Percentiles rank a stretch among this genome's conserved stretches.
phyloP scores from a whole-genome alignment of 1,140 invertebrate genomes.

The Palaemon carinicauda region DNA sequence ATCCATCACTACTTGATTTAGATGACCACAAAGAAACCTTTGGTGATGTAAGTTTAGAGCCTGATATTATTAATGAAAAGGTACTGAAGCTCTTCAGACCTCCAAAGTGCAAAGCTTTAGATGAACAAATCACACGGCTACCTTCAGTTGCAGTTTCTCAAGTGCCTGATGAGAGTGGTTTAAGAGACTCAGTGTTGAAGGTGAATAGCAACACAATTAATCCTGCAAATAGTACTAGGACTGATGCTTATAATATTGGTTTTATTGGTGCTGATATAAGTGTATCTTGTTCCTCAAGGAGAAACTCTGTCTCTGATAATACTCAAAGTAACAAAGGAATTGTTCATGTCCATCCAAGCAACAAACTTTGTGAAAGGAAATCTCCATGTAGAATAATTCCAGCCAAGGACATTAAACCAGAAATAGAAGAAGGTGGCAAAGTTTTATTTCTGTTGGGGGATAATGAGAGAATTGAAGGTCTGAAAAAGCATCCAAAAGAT shows the following conservation, averaged over 20 bases:
- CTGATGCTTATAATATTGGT: not conserved
- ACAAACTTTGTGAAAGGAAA: not conserved
- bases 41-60: slow-evolving; percentile 19
- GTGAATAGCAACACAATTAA: not conserved
- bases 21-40: slow-evolving; percentile 48
- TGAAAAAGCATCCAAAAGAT: no score
- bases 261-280: not conserved
- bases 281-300: not conserved
- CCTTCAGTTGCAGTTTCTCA: not conserved
- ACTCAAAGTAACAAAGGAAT: not conserved
- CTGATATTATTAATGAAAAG: slow-evolving; percentile 46
- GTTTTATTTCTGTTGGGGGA: slow-evolving; percentile 71
- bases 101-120: not conserved
- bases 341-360: not conserved
- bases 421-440: slow-evolving; percentile 59
- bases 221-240: not conserved
- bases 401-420: slow-evolving; percentile 59
- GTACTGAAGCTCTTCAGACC: slow-evolving; percentile 45
- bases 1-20: slow-evolving; percentile 27
- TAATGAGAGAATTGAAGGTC: not conserved
- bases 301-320: not conserved
- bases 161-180: not conserved
- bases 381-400: slow-evolving; percentile 3
- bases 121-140: not conserved
- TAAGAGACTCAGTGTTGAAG: no score